Evolutionary conservation across 2,113 vertebrate genomes (phyloP).

Genomic region (Heterochromis multidens): DNA sequence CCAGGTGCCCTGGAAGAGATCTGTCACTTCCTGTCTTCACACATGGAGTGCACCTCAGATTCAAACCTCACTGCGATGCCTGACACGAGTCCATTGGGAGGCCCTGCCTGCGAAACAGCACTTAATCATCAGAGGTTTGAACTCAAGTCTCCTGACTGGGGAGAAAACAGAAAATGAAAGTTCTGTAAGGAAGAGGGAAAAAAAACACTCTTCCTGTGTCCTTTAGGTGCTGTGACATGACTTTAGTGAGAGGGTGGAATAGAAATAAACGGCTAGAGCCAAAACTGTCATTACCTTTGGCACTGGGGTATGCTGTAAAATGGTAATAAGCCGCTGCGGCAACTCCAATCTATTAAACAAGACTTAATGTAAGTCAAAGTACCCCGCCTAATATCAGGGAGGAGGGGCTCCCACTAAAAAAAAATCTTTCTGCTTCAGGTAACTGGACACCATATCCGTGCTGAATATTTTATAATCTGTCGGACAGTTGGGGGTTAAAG

Average conservation of each 20-base stretch:
- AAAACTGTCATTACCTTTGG: slow-evolving; percentile 3
- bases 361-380: not conserved
- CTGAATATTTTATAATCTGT: slow-evolving; percentile 54
- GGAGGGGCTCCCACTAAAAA: not conserved
- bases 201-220: not conserved
- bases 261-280: not conserved
- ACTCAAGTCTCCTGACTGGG: not conserved
- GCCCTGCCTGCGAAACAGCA: not conserved
- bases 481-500: slow-evolving; percentile 14
- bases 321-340: not conserved
- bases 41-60: not conserved
- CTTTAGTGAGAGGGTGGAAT: not conserved
- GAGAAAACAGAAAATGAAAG: slow-evolving; percentile 11
- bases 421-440: slow-evolving; percentile 3
- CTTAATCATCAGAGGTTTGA: slow-evolving; percentile 27
- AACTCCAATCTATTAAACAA: slow-evolving; percentile 9
- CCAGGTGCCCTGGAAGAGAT: slow-evolving; percentile 31
- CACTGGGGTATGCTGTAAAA: slow-evolving; percentile 2
- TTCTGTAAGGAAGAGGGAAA: not conserved
- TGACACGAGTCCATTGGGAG: slow-evolving; percentile 24
- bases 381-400: not conserved
- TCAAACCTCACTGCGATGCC: not conserved
- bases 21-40: not conserved
- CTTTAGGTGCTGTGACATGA: not conserved
- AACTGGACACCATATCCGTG: not conserved